A percentile compares a stretch with the other conserved stretches of the same genome.
These are phyloP conservation scores for Scatophagus argus DNA, from an alignment of 2,113 vertebrate genomes.

Conservation along the genomic window DNA sequence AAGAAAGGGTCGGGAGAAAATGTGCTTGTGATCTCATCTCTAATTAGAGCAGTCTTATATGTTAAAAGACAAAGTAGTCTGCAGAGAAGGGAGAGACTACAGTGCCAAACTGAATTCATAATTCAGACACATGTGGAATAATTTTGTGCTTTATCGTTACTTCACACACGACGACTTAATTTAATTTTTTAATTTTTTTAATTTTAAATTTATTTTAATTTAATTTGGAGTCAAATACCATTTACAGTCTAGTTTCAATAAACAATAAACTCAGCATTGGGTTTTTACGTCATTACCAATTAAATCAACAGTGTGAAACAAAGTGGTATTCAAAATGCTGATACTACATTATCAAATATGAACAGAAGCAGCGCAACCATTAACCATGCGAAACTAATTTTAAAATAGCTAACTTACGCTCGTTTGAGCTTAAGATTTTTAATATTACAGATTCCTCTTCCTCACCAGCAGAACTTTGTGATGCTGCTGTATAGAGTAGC, in stretches of 20 bases:
- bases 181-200: no score
- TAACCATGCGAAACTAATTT: background rate
- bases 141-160: background rate
- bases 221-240: background rate
- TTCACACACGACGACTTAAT: background rate
- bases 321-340: background rate
- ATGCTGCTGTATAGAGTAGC: slow-evolving; percentile 2
- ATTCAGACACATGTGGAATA: background rate
- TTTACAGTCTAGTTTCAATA: slow-evolving; percentile 12
- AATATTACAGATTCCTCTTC: background rate
- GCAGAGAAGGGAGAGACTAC: background rate
- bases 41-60: slow-evolving; percentile 14
- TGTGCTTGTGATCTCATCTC: slow-evolving; percentile 16
- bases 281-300: background rate
- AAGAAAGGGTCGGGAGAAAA: background rate
- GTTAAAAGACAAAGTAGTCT: background rate
- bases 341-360: background rate
- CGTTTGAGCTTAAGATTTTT: background rate
- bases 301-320: slow-evolving; percentile 3
- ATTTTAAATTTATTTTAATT: no score
- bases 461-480: background rate
- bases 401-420: background rate
- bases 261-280: background rate
- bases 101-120: background rate
- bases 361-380: slow-evolving; percentile 3